Evolutionary conservation across 2,888 invertebrate species (phyloP).

Genomic region (Drepanosiphum platanoidis): DNA sequence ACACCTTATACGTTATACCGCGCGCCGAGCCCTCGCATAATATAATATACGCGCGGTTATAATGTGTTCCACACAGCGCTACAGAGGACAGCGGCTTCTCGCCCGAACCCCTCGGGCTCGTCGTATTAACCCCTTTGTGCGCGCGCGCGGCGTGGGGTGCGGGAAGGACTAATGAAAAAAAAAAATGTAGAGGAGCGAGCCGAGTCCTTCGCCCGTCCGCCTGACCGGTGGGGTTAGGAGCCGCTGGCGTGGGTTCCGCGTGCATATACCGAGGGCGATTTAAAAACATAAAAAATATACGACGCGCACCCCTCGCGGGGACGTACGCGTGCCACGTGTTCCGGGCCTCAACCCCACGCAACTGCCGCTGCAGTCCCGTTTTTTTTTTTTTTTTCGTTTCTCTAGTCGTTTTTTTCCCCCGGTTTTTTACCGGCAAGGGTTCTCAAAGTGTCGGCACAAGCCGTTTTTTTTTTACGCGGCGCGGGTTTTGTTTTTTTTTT

Average conservation of each 20-base stretch:
- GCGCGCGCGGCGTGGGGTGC: slow-evolving; percentile 16
- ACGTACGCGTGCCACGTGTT: slow-evolving; percentile 60
- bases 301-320: slow-evolving; percentile 45
- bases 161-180: slow-evolving; percentile 60
- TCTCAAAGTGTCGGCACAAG: slow-evolving; percentile 42
- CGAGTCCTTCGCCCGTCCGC: slow-evolving; percentile 48
- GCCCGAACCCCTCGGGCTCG: slow-evolving; percentile 47
- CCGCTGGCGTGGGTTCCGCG: slow-evolving; percentile 23
- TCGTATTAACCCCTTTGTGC: slow-evolving; percentile 57
- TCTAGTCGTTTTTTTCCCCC: slow-evolving; percentile 17
- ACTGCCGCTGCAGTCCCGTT: slow-evolving; percentile 45
- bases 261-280: slow-evolving; percentile 58
- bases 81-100: slow-evolving; percentile 16
- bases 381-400: slow-evolving; percentile 36
- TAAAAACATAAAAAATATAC: slow-evolving; percentile 59
- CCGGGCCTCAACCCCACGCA: slow-evolving; percentile 54
- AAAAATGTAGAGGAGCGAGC: slow-evolving; percentile 25
- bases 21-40: not conserved
- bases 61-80: not conserved
- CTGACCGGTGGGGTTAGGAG: slow-evolving; percentile 61
- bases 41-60: not conserved
- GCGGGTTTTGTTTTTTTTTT: not conserved
- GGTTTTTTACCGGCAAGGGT: slow-evolving; percentile 53
- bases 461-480: not conserved
- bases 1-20: not conserved